phyloP scores from a whole-genome alignment of 2,888 invertebrate species.

The Macrophya annulata region DNA sequence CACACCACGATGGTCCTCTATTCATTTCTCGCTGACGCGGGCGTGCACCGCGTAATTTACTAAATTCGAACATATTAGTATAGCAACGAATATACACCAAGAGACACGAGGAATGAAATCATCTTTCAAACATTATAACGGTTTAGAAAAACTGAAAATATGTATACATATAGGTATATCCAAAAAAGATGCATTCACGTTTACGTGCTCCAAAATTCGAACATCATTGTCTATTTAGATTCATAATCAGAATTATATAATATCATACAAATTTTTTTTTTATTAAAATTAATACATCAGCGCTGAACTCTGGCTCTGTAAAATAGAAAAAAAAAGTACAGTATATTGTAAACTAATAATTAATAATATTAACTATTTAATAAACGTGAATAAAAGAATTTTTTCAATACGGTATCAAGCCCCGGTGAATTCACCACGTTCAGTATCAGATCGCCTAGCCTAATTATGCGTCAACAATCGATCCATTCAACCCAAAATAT shows the following conservation, averaged over 20 bases:
- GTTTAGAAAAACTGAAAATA: background rate
- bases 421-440: background rate
- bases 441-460: slow-evolving; percentile 15
- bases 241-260: too few species aligned
- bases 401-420: background rate
- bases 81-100: background rate
- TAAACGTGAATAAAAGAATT: background rate
- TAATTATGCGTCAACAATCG: slow-evolving; percentile 37
- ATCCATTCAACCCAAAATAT: slow-evolving; percentile 30
- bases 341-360: too few species aligned
- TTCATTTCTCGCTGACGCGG: background rate
- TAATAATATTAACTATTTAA: background rate
- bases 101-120: background rate
- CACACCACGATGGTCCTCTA: background rate
- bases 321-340: too few species aligned
- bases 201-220: background rate
- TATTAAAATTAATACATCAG: too few species aligned
- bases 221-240: too few species aligned
- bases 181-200: background rate
- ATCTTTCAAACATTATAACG: background rate
- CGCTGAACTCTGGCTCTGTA: too few species aligned
- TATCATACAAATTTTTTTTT: too few species aligned
- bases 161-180: background rate
- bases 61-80: background rate
- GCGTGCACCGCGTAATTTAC: slow-evolving; percentile 2